Evolutionary conservation across 2,113 vertebrate genomes (phyloP), one percentile per base, ranked within the genome.

Genomic region (Thryonomys swinderianus): DNA sequence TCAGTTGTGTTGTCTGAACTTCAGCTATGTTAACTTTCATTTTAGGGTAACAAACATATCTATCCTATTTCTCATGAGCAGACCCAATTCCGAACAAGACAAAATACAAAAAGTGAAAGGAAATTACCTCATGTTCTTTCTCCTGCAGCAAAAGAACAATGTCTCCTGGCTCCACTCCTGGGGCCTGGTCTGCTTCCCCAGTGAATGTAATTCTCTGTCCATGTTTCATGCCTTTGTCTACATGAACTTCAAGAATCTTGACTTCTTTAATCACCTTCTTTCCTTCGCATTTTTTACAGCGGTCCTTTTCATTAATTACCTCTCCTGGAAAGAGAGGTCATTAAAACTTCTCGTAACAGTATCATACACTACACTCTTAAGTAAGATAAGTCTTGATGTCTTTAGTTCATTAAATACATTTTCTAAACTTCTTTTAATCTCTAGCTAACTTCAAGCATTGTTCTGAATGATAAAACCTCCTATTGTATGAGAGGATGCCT

Each of bases 181-280:
- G 99, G 73, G 99, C 99, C 96, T 99, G 99, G 98, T 99, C 99
- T 62, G 99, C 99, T 98, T 99, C 99, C 96, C 99, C 99, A 79
- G 99, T 98, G 97, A 99, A 99, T 10, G 99, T 99, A 98, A 99
- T 99, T 98, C 99, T 99, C 93, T 99, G 99, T 32, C 99, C 99
- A 67, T 99, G 99, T 96, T 98, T 99, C 99, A 99, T 99, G 97
- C 99, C 99, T 98, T 99, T 99, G 98, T 99, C 99, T 97, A 99
- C 99, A 30, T 99, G 99, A 95, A 99, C 99, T 98, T 99, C 99
- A 97, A 99, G 98, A 95, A 99, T 99, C 98, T 99, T 99, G 11
- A 99, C 99, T 98, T 99, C 99, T 98, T 99, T 99, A 91, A 99
- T 99, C 96, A 99, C 99, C 96, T 99, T 99, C 97, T 99, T 99